Conservation (phyloP, 2,797 vertebrate genomes). For the Enteromius mattozi region DNA sequence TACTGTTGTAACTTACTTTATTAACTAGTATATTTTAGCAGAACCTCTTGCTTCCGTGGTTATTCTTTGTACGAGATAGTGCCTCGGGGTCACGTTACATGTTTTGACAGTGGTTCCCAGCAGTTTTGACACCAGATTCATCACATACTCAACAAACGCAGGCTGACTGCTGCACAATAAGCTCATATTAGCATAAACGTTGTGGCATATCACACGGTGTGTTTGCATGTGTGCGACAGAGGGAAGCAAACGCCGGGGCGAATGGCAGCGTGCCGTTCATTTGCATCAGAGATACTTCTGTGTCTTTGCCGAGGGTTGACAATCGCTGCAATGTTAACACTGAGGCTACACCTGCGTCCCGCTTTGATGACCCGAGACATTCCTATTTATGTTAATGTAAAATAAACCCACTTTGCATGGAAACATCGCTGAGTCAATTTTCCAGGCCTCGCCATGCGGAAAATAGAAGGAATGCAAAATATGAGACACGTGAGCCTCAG, state of each 20-base stretch:
- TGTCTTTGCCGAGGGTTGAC: slow-evolving; percentile 52
- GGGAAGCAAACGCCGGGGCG: slow-evolving; percentile 58
- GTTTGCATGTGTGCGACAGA: slow-evolving; percentile 30
- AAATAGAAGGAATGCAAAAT: slow-evolving; percentile 77
- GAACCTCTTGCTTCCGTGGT: background rate
- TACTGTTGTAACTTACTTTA: background rate
- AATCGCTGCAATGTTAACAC: slow-evolving; percentile 59
- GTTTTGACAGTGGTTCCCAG: slow-evolving; percentile 16
- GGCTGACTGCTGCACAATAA: slow-evolving; percentile 18
- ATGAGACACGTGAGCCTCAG: slow-evolving; percentile 70
- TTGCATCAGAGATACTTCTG: slow-evolving; percentile 68
- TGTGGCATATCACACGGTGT: slow-evolving; percentile 11
- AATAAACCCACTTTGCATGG: slow-evolving; percentile 72
- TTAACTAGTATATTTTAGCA: background rate
- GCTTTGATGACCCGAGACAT: slow-evolving; percentile 66
- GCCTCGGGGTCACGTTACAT: slow-evolving; percentile 11
- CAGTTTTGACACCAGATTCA: slow-evolving; percentile 17
- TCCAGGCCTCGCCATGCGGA: slow-evolving; percentile 75
- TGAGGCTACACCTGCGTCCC: slow-evolving; percentile 63
- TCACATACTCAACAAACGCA: slow-evolving; percentile 6
- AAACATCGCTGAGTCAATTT: slow-evolving; percentile 79
- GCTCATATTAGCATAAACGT: slow-evolving; percentile 11
- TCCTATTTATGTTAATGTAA: slow-evolving; percentile 68
- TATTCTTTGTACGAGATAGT: background rate
- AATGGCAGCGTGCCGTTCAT: slow-evolving; percentile 59